Conservation (phyloP, 1,140 invertebrate genomes). For the Eubasilissa regina region DNA sequence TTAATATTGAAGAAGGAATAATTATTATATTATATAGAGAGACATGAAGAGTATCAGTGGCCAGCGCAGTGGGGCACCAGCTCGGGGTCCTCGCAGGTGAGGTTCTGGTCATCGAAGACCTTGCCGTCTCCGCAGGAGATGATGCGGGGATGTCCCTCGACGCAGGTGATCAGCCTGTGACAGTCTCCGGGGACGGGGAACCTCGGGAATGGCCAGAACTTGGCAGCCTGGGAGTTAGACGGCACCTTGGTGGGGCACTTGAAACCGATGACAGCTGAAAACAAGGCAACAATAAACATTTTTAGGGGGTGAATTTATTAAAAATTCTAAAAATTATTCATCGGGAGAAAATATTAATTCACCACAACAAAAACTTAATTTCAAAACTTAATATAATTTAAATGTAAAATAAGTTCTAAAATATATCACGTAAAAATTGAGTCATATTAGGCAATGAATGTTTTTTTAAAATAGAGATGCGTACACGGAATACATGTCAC, state of each 20-base stretch:
- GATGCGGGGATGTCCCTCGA: constrained; percentile 87
- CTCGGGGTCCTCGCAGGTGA: constrained; percentile 88
- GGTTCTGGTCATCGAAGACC: constrained; percentile 85
- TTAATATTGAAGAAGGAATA: background rate
- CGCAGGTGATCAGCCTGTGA: constrained; percentile 89
- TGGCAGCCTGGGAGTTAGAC: constrained; percentile 82
- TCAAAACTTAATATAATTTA: too few relatives aligned
- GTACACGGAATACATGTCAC: too few relatives aligned
- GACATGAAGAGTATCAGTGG: constrained; percentile 28
- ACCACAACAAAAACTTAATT: too few relatives aligned
- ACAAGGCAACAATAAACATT: constrained; percentile 10
- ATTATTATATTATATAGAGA: constrained; percentile 4
- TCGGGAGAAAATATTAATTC: too few relatives aligned
- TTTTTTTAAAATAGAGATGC: too few relatives aligned
- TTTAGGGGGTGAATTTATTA: too few relatives aligned
- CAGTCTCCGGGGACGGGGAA: constrained; percentile 89
- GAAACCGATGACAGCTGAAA: constrained; percentile 84
- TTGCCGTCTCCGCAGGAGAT: constrained; percentile 90
- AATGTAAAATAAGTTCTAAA: too few relatives aligned
- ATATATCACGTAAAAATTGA: too few relatives aligned
- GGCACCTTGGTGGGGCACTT: constrained; percentile 88
- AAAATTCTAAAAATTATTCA: too few relatives aligned
- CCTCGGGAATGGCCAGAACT: constrained; percentile 92
- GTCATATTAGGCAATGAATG: too few relatives aligned
- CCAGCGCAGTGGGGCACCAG: constrained; percentile 76